phyloP scores from a whole-genome alignment of 2,797 vertebrate species.

The Clarias platycephalus region DNA sequence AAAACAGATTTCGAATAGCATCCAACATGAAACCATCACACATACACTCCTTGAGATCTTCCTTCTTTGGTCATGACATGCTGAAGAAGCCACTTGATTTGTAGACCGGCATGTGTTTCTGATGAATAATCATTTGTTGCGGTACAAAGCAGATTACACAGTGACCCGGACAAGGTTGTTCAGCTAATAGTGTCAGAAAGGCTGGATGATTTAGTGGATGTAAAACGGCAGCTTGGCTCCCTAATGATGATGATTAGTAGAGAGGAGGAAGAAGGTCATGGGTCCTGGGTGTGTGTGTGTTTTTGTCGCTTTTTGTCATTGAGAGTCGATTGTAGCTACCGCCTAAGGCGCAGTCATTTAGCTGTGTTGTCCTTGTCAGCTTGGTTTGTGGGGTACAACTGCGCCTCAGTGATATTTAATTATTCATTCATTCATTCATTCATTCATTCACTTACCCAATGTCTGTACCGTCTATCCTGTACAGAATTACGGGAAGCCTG shows the following conservation, averaged over 20 bases:
- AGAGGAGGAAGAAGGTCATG: slow-evolving; percentile 7
- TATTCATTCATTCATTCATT: no score
- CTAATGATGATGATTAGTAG: not conserved
- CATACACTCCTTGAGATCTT: not conserved
- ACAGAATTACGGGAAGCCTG: no score
- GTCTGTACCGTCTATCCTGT: no score
- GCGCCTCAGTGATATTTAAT: no score
- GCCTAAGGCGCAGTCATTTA: not conserved
- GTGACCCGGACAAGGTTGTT: slow-evolving; percentile 21
- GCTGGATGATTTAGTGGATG: not conserved
- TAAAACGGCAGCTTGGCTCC: not conserved
- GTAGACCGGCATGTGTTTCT: slow-evolving; percentile 7
- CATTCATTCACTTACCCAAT: no score
- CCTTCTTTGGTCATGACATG: not conserved
- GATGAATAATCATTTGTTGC: slow-evolving; percentile 21
- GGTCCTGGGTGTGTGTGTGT: not conserved
- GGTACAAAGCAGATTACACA: slow-evolving; percentile 10
- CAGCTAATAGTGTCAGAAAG: not conserved
- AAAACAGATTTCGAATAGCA: not conserved
- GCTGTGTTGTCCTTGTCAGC: not conserved
- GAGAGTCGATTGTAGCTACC: not conserved
- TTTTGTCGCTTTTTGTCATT: slow-evolving; percentile 23
- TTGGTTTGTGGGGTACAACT: no score
- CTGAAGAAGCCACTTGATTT: slow-evolving; percentile 4
- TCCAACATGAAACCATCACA: not conserved